Percentiles rank a stretch among this genome's conserved stretches.
Evolutionary conservation across 1,140 invertebrate genomes (phyloP).

Genomic region (Vanessa atalanta): DNA sequence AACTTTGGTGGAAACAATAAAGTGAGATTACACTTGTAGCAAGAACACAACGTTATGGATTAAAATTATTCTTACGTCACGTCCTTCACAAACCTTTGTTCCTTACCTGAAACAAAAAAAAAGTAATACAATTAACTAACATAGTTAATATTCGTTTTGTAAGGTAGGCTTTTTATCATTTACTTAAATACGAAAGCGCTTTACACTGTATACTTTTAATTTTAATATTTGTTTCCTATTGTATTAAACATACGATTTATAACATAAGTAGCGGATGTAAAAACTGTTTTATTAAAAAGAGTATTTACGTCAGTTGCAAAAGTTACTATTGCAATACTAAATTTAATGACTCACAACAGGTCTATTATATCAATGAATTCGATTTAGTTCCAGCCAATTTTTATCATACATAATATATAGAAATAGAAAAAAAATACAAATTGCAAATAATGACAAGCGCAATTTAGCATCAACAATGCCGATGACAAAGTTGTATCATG

Average conservation of each 20-base stretch:
- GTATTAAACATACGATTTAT: too few species aligned
- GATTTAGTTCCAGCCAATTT: constrained; percentile 1
- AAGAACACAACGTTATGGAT: neutral
- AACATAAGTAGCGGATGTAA: too few species aligned
- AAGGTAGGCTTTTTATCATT: neutral
- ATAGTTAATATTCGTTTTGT: neutral
- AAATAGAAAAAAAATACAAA: constrained; percentile 8
- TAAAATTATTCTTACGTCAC: neutral
- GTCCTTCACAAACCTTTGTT: neutral
- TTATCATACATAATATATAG: neutral
- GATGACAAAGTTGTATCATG: constrained; percentile 3
- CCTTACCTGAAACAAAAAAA: constrained; percentile 17
- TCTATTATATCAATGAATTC: neutral
- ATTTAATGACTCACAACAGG: neutral
- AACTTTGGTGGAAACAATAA: constrained; percentile 18
- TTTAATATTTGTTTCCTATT: too few species aligned
- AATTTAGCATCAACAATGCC: constrained; percentile 29
- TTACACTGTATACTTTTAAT: too few species aligned
- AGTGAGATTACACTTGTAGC: constrained; percentile 11
- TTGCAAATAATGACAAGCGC: constrained; percentile 14
- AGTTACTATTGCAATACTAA: neutral
- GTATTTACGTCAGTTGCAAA: too few species aligned
- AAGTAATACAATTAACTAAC: neutral
- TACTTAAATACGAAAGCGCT: neutral
- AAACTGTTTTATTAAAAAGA: too few species aligned